Evolutionary conservation across 2,888 invertebrate genomes (phyloP).

Genomic region (Acrocera orbiculus): DNA sequence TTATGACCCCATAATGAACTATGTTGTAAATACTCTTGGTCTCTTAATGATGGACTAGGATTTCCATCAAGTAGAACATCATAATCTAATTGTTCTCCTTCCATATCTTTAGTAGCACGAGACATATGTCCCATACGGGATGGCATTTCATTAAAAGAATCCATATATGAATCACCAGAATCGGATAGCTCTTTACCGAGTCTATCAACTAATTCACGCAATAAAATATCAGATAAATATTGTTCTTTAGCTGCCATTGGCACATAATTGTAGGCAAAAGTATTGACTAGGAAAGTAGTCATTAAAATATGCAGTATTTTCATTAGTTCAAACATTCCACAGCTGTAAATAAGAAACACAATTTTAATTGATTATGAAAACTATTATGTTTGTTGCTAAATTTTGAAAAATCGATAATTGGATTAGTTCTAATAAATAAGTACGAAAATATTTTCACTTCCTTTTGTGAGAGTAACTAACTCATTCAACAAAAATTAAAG

Average conservation of each 20-base stretch:
- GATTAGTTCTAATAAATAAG: no score
- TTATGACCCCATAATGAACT: conserved; percentile 60
- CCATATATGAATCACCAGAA: conserved; percentile 36
- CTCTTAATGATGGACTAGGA: conserved; percentile 62
- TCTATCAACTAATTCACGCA: conserved; percentile 59
- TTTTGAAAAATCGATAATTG: no score
- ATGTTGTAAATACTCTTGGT: conserved; percentile 76
- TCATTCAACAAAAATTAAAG: no score
- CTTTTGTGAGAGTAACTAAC: no score
- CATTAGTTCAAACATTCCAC: no score
- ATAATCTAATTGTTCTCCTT: conserved; percentile 50
- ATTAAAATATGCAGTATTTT: neutral
- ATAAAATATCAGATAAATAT: conserved; percentile 48
- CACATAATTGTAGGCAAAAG: conserved; percentile 10
- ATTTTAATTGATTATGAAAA: no score
- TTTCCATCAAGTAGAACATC: conserved; percentile 50
- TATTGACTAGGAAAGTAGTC: neutral
- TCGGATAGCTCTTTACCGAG: conserved; percentile 60
- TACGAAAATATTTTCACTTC: no score
- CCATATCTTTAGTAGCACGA: conserved; percentile 38
- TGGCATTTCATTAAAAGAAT: conserved; percentile 23
- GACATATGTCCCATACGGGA: conserved; percentile 30
- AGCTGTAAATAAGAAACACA: no score
- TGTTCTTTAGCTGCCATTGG: conserved; percentile 35
- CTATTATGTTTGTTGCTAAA: no score